Base-by-base conservation (phyloP, 2,797 vertebrate species). In the Helicolenus hilgendorfi region DNA sequence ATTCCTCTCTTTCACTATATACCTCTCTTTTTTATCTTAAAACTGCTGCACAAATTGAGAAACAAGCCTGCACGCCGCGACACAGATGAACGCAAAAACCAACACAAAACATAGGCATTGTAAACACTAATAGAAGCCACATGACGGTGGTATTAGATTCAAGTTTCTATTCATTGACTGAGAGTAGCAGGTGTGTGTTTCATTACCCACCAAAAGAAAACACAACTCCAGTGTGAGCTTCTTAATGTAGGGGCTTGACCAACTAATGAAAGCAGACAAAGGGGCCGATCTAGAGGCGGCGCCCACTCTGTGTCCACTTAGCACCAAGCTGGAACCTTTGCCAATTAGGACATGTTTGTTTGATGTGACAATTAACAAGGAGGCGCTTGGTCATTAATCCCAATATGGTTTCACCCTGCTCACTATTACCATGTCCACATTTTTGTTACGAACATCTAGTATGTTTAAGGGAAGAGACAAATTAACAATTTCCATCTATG, bases 121-220 rank as follows among this genome's bases (percentile, higher is more conserved):
- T 93, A 49, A 82, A 77, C 77, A 38, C 80, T 91, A 95, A 95
- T 87, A 94, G 88, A 79, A 94, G 90, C 87, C 91, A 79, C 92
- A 94, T 90, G 92, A 94, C 67, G 62, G 89, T 84, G 92, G 92
- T 95, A 96, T 95, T 94, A 94, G 91, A 94, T 97, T 96, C 92
- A 95, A 96, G 94, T 95, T 92, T 94, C 93, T 85, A 95, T 97
- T 97, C 92, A 96, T 69, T 24, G 87, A 76, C 89, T 85, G 91
- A 94, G 95, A 96, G 96, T 95, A 97, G 97, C 97, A 97, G 97
- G 97, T 98, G 97, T 96, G 95, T 96, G 93, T 96, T 96, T 95
- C 94, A 94, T 95, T 95, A 87, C 84, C 85, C 71, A 77, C 83
- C 91, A 91, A 96, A 92, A 33, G 92, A 95, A 95, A 95, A 94